A percentile compares a stretch with the other conserved stretches of the same genome.
These are phyloP conservation scores for Lucifuga dentata DNA, from an alignment of 2,113 vertebrate species.

Conservation along the genomic window DNA sequence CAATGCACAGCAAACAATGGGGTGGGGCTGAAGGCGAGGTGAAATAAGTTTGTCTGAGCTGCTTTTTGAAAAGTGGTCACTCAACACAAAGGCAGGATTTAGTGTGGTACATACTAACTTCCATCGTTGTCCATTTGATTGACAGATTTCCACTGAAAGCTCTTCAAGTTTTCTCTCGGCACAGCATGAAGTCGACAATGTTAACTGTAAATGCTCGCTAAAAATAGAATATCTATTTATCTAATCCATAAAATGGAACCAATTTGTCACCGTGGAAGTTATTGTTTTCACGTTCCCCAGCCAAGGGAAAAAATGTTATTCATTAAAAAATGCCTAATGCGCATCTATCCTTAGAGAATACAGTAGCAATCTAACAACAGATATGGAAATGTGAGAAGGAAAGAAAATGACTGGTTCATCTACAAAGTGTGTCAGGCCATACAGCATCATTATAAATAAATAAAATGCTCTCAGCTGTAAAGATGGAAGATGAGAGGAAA, in stretches of 20 bases:
- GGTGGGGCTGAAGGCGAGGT: constrained; percentile 50
- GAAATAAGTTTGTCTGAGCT: constrained; percentile 65
- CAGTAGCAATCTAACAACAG: constrained; percentile 57
- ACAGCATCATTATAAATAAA: constrained; percentile 69
- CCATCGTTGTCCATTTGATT: constrained; percentile 63
- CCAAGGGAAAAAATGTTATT: constrained; percentile 54
- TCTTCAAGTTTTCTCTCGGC: constrained; percentile 50
- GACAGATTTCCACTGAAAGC: constrained; percentile 56
- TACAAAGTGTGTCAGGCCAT: constrained; percentile 40
- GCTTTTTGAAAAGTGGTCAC: constrained; percentile 57
- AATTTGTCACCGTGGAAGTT: constrained; percentile 69
- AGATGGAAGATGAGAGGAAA: constrained; percentile 43
- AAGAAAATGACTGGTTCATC: constrained; percentile 22
- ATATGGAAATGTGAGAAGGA: constrained; percentile 58
- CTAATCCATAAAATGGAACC: constrained; percentile 61
- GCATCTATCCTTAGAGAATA: constrained; percentile 62
- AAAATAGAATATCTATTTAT: constrained; percentile 77
- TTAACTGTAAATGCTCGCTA: constrained; percentile 59
- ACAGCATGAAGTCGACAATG: constrained; percentile 33
- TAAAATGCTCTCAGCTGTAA: constrained; percentile 63
- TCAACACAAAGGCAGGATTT: constrained; percentile 56
- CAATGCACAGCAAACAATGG: constrained; percentile 70
- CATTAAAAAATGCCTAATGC: constrained; percentile 73
- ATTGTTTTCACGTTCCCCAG: constrained; percentile 58
- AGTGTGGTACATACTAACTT: constrained; percentile 42